These are phyloP conservation scores for Petrophora chlorosata DNA, from an alignment of 2,888 invertebrate genomes.

Conservation along the genomic window DNA sequence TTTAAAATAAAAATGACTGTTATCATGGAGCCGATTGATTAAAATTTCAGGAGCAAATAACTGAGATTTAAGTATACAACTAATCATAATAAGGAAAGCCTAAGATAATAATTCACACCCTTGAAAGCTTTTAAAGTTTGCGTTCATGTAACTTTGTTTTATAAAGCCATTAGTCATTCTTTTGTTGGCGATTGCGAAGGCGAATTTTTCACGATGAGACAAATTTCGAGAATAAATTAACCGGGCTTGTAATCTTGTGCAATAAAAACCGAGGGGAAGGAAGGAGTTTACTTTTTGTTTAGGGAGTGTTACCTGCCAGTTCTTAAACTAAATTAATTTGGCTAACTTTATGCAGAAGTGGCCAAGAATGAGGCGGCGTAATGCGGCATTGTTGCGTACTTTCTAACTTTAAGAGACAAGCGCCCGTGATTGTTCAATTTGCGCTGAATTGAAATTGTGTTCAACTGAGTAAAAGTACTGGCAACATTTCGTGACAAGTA, in stretches of 20 bases:
- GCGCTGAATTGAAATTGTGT: constrained; percentile 25
- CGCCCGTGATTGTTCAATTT: constrained; percentile 38
- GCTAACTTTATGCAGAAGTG: constrained; percentile 38
- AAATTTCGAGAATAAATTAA: constrained; percentile 82
- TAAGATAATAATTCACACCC: constrained; percentile 75
- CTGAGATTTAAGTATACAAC: constrained; percentile 10
- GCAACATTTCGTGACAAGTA: constrained; percentile 28
- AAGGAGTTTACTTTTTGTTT: constrained; percentile 47
- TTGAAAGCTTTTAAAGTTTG: constrained; percentile 73
- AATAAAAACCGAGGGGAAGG: constrained; percentile 54
- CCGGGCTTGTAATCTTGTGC: constrained; percentile 75
- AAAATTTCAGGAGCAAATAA: not conserved
- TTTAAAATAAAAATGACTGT: too few species aligned
- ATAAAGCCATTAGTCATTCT: constrained; percentile 79
- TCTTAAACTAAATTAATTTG: constrained; percentile 42
- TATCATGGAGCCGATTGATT: not conserved
- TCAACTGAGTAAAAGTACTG: constrained; percentile 29
- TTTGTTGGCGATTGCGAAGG: constrained; percentile 77
- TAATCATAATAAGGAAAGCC: constrained; percentile 43
- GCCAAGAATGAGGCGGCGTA: constrained; percentile 34
- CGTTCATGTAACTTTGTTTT: constrained; percentile 78
- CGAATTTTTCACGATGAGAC: constrained; percentile 81
- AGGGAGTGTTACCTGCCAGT: constrained; percentile 44
- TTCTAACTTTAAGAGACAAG: constrained; percentile 37
- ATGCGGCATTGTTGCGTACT: constrained; percentile 34